Base-by-base conservation (phyloP, 1,140 invertebrate species). In the Coenobita brevimanus region DNA sequence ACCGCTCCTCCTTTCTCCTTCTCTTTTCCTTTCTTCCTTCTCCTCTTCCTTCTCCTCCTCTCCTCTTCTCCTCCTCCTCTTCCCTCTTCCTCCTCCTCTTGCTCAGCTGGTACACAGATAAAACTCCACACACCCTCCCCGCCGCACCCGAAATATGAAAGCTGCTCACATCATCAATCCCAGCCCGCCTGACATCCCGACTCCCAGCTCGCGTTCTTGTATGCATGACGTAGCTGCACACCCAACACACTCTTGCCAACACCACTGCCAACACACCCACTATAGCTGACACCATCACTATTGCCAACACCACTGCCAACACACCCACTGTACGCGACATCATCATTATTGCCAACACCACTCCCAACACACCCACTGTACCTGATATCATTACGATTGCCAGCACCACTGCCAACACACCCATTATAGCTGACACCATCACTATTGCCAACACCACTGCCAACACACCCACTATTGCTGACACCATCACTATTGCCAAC, bases 101-200 rank as follows among this genome's bases (percentile, higher is more conserved):
- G 21, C 67, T 33, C 60, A 46, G 38, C 60, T 80, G 27, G 38
- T 33, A 82, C 50, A 71, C 67, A 62, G 80, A 82, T 82, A 82
- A 82, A 82, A 82, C 80, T 46, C 60, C 80, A 50, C 80, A 82
- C 80, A 82, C 67, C 80, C 80, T 82, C 79, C 38, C 80, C 64
- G 17, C 24, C 67, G 60, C 62, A 41, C 80, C 80, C 41, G 67
- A 82, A 82, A 82, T 82, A 82, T 82, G 80, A 82, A 82, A 82
- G 80, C 80, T 71, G 41, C 80, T 46, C 64, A 82, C 80, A 82
- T 82, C 80, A 82, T 82, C 80, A 82, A 82, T 82, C 80, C 36
- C 67, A 17, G 80, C 33, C 62, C 38, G 43, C 60, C 64, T 82
- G 80, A 82, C 80, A 82, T 30, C 80, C 62, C 80, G 80, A 82